phyloP scores from a whole-genome alignment of 2,113 vertebrate species.

The Sorex fumeus region DNA sequence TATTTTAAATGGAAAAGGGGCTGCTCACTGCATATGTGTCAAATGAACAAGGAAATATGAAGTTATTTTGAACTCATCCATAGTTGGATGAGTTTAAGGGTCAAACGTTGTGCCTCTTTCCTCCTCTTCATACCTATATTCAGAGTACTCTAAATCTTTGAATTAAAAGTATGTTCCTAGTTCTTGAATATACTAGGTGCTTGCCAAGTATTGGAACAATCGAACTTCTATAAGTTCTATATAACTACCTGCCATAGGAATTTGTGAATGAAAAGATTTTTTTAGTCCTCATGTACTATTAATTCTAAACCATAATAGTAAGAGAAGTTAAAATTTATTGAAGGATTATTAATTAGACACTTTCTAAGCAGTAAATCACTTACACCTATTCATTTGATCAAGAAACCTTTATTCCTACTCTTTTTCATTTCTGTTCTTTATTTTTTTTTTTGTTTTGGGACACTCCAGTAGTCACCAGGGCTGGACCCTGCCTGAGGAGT shows the following conservation, averaged over 20 bases:
- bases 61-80: background rate
- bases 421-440: background rate
- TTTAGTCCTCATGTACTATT: background rate
- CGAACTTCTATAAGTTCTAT: too few species aligned
- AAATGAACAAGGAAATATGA: background rate
- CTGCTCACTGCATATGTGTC: background rate
- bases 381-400: background rate
- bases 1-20: too few species aligned
- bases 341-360: background rate
- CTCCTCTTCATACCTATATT: background rate
- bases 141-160: background rate
- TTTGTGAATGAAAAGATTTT: background rate
- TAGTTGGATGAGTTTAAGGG: fast-evolving
- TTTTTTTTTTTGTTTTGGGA: too few species aligned
- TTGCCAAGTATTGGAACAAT: background rate
- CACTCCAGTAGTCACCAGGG: too few species aligned
- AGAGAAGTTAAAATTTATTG: background rate
- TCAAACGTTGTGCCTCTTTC: background rate
- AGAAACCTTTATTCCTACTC: background rate
- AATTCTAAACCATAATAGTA: background rate
- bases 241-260: background rate
- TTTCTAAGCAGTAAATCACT: background rate
- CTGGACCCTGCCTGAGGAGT: too few species aligned
- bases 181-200: background rate
- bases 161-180: background rate